These are phyloP conservation scores for Zaprionus camerounensis DNA, from an alignment of 1,140 invertebrate species.

Conservation along the genomic window DNA sequence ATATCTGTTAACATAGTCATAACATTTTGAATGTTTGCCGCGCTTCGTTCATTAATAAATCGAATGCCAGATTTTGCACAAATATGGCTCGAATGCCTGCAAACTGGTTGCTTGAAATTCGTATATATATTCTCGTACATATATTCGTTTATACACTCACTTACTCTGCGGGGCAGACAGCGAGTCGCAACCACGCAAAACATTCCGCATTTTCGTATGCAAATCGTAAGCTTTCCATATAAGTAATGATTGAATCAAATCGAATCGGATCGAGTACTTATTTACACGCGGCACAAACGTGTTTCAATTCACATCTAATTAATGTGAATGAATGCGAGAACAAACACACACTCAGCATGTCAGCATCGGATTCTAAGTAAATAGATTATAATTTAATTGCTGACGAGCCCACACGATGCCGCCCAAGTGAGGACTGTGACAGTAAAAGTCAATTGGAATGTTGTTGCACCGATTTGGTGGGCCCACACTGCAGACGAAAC, in stretches of 20 bases:
- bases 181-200: slow-evolving; percentile 58
- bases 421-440: slow-evolving; percentile 7
- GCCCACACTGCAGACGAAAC: slow-evolving; percentile 36
- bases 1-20: slow-evolving; percentile 20
- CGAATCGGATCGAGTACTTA: slow-evolving; percentile 41
- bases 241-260: slow-evolving; percentile 47
- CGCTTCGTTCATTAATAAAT: slow-evolving; percentile 73
- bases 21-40: slow-evolving; percentile 35
- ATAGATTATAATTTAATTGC: slow-evolving; percentile 33
- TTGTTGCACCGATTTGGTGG: slow-evolving; percentile 53
- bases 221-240: slow-evolving; percentile 70
- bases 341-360: slow-evolving; percentile 21
- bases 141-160: slow-evolving; percentile 17
- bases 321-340: slow-evolving; percentile 66
- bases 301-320: slow-evolving; percentile 77
- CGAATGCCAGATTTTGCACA: slow-evolving; percentile 59
- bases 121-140: not conserved
- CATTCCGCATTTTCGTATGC: slow-evolving; percentile 61
- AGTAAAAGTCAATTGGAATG: slow-evolving; percentile 57
- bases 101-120: slow-evolving; percentile 40
- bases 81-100: slow-evolving; percentile 60
- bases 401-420: slow-evolving; percentile 62
- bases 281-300: slow-evolving; percentile 62
- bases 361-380: slow-evolving; percentile 31
- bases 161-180: slow-evolving; percentile 33